Conservation (phyloP, 2,797 vertebrate species). For the Acrossocheilus wenchowensis region DNA sequence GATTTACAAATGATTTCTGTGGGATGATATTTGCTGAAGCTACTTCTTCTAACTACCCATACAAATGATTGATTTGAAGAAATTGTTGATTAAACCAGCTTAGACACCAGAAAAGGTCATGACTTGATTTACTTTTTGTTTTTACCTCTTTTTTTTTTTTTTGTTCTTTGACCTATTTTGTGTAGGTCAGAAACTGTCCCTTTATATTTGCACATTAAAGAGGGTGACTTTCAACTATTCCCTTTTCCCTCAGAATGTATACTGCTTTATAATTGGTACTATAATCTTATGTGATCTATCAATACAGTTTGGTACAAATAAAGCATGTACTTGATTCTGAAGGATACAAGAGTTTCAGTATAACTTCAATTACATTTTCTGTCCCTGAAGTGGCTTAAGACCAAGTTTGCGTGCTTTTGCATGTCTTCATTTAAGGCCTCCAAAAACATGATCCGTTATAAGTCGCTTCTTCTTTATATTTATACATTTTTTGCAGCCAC, state of each 20-base stretch:
- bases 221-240: conserved; percentile 36
- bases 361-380: neutral
- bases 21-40: conserved; percentile 21
- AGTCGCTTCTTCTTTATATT: too few relatives aligned
- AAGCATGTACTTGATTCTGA: conserved; percentile 53
- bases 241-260: conserved; percentile 35
- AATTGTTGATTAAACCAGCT: conserved; percentile 19
- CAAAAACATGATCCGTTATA: neutral
- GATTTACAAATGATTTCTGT: conserved; percentile 24
- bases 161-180: neutral
- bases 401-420: neutral
- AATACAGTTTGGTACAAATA: conserved; percentile 52
- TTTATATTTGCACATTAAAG: conserved; percentile 27
- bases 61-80: conserved; percentile 20
- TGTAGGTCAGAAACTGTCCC: neutral
- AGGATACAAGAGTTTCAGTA: conserved; percentile 15
- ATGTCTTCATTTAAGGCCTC: neutral
- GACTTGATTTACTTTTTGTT: neutral
- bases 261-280: conserved; percentile 38
- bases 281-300: conserved; percentile 45
- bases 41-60: conserved; percentile 18
- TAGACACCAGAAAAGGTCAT: neutral
- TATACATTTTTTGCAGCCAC: too few relatives aligned
- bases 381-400: neutral
- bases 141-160: neutral